Conservation (phyloP, 2,888 invertebrate species). For the Helleia helle region DNA sequence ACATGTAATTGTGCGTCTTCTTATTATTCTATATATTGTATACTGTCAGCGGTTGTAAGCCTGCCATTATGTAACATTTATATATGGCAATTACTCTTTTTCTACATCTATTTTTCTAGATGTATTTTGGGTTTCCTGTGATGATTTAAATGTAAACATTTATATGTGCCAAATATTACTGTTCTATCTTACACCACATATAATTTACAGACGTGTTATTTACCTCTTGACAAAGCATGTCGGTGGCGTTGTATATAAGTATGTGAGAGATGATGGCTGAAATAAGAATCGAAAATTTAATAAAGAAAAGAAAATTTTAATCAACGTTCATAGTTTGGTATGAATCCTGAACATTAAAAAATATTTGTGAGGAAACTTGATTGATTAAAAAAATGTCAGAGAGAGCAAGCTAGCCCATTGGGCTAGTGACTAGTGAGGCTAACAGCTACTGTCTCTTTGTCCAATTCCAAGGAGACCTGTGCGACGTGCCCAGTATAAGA, state of each 20-base stretch:
- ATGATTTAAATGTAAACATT: conserved; percentile 44
- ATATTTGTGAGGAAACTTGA: too few species aligned
- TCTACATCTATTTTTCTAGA: conserved; percentile 9
- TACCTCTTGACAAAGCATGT: conserved; percentile 55
- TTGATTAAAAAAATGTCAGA: too few species aligned
- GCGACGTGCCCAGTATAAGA: too few species aligned
- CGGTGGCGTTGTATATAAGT: conserved; percentile 41
- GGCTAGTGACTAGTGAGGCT: too few species aligned
- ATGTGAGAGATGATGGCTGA: conserved; percentile 47
- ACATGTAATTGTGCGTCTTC: conserved; percentile 52
- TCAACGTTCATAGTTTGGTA: too few species aligned
- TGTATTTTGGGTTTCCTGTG: conserved; percentile 30
- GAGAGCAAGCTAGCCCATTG: too few species aligned
- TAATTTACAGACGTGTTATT: too few species aligned
- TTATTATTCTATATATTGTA: conserved; percentile 21
- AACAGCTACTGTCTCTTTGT: too few species aligned
- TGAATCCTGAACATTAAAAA: too few species aligned
- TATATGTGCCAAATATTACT: conserved; percentile 10
- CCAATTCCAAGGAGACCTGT: too few species aligned
- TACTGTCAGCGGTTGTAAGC: conserved; percentile 26
- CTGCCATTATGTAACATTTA: conserved; percentile 9
- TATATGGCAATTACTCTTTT: neutral
- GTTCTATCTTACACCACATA: conserved; percentile 1
- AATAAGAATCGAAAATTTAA: conserved; percentile 14
- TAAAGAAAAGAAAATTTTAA: too few species aligned